Evolutionary conservation across 2,797 vertebrate species (phyloP), one percentile per base, ranked within the genome.

Genomic region (Ataeniobius toweri): DNA sequence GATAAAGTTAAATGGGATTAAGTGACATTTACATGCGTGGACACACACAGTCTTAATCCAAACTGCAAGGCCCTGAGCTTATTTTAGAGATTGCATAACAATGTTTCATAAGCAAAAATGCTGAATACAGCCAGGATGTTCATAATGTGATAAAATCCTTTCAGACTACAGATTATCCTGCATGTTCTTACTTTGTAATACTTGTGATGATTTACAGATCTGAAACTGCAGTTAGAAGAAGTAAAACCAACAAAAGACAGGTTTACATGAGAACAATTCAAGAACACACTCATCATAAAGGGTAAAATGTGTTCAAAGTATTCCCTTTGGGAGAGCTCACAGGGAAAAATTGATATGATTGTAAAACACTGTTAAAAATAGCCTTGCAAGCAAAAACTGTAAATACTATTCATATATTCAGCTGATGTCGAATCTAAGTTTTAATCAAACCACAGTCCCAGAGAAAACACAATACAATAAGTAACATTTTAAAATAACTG

Each of bases 61-160:
- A 82, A 80, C 77, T 74, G 75, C 72, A 53, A 76, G 55, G 75
- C 61, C 58, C 69, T 76, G 82, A 73, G 85, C 90, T 93, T 89
- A 81, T 92, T 94, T 92, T 91, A 90, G 91, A 89, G 73, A 84
- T 94, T 95, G 85, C 92, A 90, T 94, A 94, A 93, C 82, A 83
- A 84, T 82, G 89, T 95, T 94, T 94, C 90, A 89, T 94, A 94
- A 95, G 79, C 73, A 75, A 68, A 39, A 83, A 84, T 69, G 74
- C 79, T 67, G 71, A 81, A 88, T 51, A 82, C 67, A 88, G 82
- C 78, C 76, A 79, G 68, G 79, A 85, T 83, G 80, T 58, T 90
- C 63, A 78, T 89, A 84, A 80, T 82, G 53, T 74, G 76, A 87
- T 80, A 44, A 86, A 80, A 83, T 85, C 9, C 77, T 82, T 78